These are phyloP conservation scores for Portevinia maculata DNA, from an alignment of 2,888 invertebrate species.

Conservation along the genomic window DNA sequence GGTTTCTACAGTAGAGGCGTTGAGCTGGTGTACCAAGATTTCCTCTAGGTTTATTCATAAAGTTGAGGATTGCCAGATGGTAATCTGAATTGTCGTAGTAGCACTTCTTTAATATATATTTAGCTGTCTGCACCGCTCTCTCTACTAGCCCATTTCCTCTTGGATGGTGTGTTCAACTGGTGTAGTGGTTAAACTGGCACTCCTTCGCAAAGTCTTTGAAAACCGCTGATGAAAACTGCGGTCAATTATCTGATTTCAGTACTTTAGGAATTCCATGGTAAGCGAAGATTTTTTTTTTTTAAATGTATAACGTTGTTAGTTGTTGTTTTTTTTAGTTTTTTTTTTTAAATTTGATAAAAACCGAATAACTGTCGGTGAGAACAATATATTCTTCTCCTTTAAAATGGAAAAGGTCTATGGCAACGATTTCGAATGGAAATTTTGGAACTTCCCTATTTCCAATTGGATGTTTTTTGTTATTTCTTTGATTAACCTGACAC, in stretches of 20 bases:
- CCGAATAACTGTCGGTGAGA: slow-evolving; percentile 27
- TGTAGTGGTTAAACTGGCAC: slow-evolving; percentile 65
- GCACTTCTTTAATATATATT: slow-evolving; percentile 26
- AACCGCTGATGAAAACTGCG: slow-evolving; percentile 66
- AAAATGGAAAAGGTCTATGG: slow-evolving; percentile 30
- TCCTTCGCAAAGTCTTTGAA: slow-evolving; percentile 72
- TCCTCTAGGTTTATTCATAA: slow-evolving; percentile 21
- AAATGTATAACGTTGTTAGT: slow-evolving; percentile 26
- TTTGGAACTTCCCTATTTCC: slow-evolving; percentile 8
- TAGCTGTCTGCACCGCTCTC: slow-evolving; percentile 30
- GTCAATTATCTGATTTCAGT: slow-evolving; percentile 70
- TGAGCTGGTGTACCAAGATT: slow-evolving; percentile 19
- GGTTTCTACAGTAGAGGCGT: slow-evolving; percentile 22
- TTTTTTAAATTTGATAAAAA: slow-evolving; percentile 28
- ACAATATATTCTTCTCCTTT: slow-evolving; percentile 25
- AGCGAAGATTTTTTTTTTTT: slow-evolving; percentile 26
- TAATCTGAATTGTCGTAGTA: slow-evolving; percentile 19
- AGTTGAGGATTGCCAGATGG: slow-evolving; percentile 24
- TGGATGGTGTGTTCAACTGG: slow-evolving; percentile 36
- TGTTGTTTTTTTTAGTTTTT: slow-evolving; percentile 36
- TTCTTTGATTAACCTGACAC: slow-evolving; percentile 23
- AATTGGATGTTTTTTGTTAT: slow-evolving; percentile 19
- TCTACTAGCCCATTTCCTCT: slow-evolving; percentile 28
- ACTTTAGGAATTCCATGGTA: slow-evolving; percentile 62
- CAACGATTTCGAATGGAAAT: slow-evolving; percentile 39